Evolutionary conservation across 2,113 vertebrate species (phyloP).

Genomic region (Daubentonia madagascariensis): DNA sequence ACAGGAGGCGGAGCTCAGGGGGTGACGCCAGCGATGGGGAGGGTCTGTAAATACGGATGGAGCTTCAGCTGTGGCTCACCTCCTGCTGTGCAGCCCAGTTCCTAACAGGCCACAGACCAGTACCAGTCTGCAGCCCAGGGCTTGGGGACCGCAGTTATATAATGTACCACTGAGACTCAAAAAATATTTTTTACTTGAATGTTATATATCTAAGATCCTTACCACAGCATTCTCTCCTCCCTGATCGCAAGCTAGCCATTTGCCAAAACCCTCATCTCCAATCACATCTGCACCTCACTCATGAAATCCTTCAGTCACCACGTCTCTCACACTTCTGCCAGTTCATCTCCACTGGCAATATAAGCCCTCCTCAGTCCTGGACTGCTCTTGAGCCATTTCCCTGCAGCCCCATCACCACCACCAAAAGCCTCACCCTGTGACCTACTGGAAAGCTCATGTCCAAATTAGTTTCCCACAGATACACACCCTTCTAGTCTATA

Average conservation of each 20-base stretch:
- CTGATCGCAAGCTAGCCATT: not conserved
- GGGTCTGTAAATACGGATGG: no score
- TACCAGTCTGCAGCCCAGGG: no score
- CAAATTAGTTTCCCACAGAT: not conserved
- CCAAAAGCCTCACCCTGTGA: not conserved
- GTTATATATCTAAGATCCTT: not conserved
- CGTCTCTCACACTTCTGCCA: not conserved
- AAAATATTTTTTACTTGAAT: slow-evolving; percentile 20
- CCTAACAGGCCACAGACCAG: no score
- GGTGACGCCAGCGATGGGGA: no score
- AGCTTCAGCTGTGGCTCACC: no score
- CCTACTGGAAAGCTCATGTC: not conserved
- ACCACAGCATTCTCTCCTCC: not conserved
- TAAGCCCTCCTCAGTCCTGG: not conserved
- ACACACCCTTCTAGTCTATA: not conserved
- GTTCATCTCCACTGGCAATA: not conserved
- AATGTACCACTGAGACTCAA: not conserved
- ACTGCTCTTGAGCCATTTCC: not conserved
- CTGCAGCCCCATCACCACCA: not conserved
- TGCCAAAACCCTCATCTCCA: not conserved
- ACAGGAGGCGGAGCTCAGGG: no score
- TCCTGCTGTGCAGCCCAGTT: no score
- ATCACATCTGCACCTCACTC: not conserved
- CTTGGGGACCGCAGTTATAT: no score
- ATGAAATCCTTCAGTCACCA: not conserved